Percentiles rank a stretch among this genome's conserved stretches.
Evolutionary conservation across 1,140 invertebrate genomes (phyloP).

Genomic region (Anastrepha obliqua): DNA sequence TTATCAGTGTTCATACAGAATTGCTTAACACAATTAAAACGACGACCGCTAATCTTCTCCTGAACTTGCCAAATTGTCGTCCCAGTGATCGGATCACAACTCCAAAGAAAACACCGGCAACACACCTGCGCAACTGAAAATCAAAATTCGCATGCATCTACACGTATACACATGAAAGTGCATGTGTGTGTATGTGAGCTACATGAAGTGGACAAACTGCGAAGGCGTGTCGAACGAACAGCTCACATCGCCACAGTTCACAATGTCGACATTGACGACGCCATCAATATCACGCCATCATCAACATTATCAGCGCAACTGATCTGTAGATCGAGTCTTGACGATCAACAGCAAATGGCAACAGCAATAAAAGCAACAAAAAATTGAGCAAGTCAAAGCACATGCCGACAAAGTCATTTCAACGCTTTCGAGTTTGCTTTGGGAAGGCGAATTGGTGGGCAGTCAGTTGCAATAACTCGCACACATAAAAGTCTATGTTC

Average conservation of each 20-base stretch:
- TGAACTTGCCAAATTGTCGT: neutral
- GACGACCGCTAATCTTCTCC: neutral
- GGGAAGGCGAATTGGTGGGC: neutral
- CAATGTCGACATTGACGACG: neutral
- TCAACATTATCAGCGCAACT: conserved; percentile 39
- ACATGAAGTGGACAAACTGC: conserved; percentile 2
- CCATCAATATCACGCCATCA: conserved; percentile 38
- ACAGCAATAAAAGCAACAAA: neutral
- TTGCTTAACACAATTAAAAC: neutral
- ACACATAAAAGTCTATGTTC: neutral
- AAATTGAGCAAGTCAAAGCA: neutral
- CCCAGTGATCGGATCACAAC: neutral
- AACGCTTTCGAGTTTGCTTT: conserved; percentile 47
- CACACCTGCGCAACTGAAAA: conserved; percentile 1
- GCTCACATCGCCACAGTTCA: conserved; percentile 2
- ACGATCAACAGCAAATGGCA: conserved; percentile 29
- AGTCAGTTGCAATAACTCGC: conserved; percentile 22
- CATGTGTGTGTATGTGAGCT: neutral
- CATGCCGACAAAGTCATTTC: conserved; percentile 56
- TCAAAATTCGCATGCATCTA: neutral
- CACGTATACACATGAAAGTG: neutral
- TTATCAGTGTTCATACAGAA: neutral
- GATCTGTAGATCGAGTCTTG: conserved; percentile 23
- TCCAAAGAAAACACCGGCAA: neutral
- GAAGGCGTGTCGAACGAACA: conserved; percentile 24